Base-by-base conservation (phyloP, 2,888 invertebrate species). In the Julus scandinavius region DNA sequence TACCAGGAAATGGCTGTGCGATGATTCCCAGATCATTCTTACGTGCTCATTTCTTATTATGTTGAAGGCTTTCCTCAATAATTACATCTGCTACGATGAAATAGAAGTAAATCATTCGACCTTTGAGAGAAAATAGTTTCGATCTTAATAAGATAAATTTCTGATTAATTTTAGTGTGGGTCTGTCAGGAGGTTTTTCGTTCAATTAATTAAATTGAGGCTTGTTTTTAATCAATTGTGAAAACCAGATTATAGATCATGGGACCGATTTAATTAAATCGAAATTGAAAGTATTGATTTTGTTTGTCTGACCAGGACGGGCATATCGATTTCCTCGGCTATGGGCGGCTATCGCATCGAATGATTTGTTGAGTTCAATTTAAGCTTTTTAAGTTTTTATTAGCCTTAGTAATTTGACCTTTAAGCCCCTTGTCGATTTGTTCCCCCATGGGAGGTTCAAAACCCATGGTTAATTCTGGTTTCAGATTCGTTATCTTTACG, bases 231-330 rank as follows among this genome's bases (percentile, higher is more conserved):
- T 63, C 63, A 63, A 3, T 63, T n/a, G 63, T n/a, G 63, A 17
- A 29, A 63, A 63, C 63, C n/a, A n/a, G 63, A 20, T 63, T n/a
- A n/a, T n/a, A n/a, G 63, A 63, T 63, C 63, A 63, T n/a, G 63
- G n/a, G 17, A n/a, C 4, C 17, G 63, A 63, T 63, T 63, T 63
- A 63, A 63, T 63, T 63, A 63, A 17, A 63, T n/a, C n/a, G 2
- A 63, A 63, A 63, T 63, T 17, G 63, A 63, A 63, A 63, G 15
- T 20, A 63, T 63, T 63, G 63, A 63, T 63, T 63, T 17, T n/a
- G 17, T 63, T 63, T n/a, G 0, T n/a, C 17, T 63, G 63, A n/a
- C 54, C 54, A 3, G 54, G 17, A 3, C 13, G 54, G 15, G 54
- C 17, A 15, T 54, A 54, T 54, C 54, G 54, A 54, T 54, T 54